These are phyloP conservation scores for Etheostoma nigrum DNA, from an alignment of 2,797 vertebrate genomes.

Conservation along the genomic window DNA sequence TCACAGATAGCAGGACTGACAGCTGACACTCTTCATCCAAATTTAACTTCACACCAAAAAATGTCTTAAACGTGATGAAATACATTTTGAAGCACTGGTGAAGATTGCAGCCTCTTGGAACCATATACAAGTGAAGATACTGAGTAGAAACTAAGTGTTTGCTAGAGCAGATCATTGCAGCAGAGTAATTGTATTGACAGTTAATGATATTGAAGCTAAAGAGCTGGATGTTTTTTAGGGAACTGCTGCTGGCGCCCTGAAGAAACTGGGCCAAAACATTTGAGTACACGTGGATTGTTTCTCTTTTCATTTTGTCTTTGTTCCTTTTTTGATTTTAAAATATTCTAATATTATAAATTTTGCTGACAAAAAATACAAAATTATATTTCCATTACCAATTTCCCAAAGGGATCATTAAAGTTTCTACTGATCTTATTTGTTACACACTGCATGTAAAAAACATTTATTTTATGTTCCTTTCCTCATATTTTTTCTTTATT, in stretches of 20 bases:
- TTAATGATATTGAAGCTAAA: background rate
- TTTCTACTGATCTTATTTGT: constrained; percentile 11
- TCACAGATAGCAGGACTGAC: constrained; percentile 36
- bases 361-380: background rate
- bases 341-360: background rate
- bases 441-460: background rate
- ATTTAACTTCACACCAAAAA: constrained; percentile 11
- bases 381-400: constrained; percentile 5
- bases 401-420: constrained; percentile 3
- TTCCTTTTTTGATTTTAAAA: background rate
- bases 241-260: background rate
- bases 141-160: constrained; percentile 16
- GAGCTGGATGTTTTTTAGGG: background rate
- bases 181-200: constrained; percentile 11
- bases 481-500: background rate
- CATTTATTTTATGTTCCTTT: background rate
- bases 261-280: too few relatives aligned
- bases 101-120: constrained; percentile 7
- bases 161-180: constrained; percentile 12
- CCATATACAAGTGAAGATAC: background rate
- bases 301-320: background rate
- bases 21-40: constrained; percentile 44
- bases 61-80: constrained; percentile 21
- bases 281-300: too few relatives aligned
- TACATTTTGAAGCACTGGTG: background rate